A percentile compares a stretch with the other conserved stretches of the same genome.
These are phyloP conservation scores for Trissonchulus latispiculum DNA, from an alignment of 2,888 invertebrate genomes.

Conservation along the genomic window DNA sequence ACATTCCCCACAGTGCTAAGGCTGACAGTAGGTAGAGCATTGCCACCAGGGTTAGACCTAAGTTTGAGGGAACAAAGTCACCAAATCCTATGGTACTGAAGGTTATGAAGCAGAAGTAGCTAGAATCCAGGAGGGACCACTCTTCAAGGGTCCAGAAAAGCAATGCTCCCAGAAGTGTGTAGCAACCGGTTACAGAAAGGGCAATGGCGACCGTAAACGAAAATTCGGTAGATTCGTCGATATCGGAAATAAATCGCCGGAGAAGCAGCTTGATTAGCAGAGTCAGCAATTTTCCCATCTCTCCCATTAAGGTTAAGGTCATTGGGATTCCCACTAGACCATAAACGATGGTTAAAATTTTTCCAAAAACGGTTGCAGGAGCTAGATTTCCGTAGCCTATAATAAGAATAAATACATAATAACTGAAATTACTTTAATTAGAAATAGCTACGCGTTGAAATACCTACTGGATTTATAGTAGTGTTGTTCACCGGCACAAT, in stretches of 20 bases:
- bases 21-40: constrained; percentile 13
- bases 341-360: constrained; percentile 6
- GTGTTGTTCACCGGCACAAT: too few species aligned
- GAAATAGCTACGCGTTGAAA: too few species aligned
- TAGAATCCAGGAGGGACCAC: constrained; percentile 10
- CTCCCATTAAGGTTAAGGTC: constrained; percentile 5
- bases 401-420: not conserved
- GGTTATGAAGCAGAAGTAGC: constrained; percentile 27
- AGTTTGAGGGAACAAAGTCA: constrained; percentile 14
- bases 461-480: too few species aligned
- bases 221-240: constrained; percentile 15
- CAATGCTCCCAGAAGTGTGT: not conserved
- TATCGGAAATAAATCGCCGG: not conserved
- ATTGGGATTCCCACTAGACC: constrained; percentile 14
- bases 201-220: constrained; percentile 5
- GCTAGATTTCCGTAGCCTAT: constrained; percentile 15
- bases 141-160: constrained; percentile 15
- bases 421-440: too few species aligned
- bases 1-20: constrained; percentile 18
- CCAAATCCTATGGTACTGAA: constrained; percentile 20
- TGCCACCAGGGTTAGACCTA: constrained; percentile 9
- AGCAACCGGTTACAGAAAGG: not conserved
- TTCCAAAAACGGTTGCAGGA: constrained; percentile 8
- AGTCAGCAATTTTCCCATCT: constrained; percentile 11
- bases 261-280: not conserved